Base-by-base conservation (phyloP, 2,113 vertebrate genomes). In the Colaptes auratus region DNA sequence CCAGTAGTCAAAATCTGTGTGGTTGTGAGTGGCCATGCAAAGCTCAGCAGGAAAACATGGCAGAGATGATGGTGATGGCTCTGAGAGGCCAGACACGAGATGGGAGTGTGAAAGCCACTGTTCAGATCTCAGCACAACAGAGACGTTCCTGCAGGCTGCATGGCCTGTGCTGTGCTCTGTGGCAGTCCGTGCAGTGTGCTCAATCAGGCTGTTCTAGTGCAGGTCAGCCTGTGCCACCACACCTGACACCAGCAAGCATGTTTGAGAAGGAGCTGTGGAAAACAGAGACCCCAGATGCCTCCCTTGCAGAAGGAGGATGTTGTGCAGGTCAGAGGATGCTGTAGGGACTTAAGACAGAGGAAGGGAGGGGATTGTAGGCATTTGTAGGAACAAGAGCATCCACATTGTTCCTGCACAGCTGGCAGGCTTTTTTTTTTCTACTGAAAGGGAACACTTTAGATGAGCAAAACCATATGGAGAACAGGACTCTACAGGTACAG, bases 61-160 rank as follows among this genome's bases (percentile, higher is more conserved):
- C 60, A 71, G 46, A 46, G 58, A 11, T 42, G 35, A 69, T 48
- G 58, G 69, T 39, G 77, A 20, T 2, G 28, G 44, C 10, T 39
- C 27, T 28, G 69, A 83, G 33, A 56, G 61, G 24, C 23, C 75
- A 88, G 65, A 27, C 1, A 2, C 81, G n/a, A 25, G 53, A 50
- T 30, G 56, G 46, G 28, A 77, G 5, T 0, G 3, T 55, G 72
- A 77, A 63, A 86, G 60, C 3, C 1, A 4, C 12, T 61, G 35
- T 48, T 72, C 25, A 35, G 23, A 42, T 46, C 31, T 48, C 59
- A 72, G 36, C 17, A 16, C 23, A 55, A 9, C 20, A 80, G 60
- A 60, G 27, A 72, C 33, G 9, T 78, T 77, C 21, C 46, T 1
- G 0, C 1, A 2, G 33, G 18, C 18, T 91, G 20, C 1, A 0